Conservation (phyloP, 2,888 invertebrate genomes). For the Epinotia ramella region DNA sequence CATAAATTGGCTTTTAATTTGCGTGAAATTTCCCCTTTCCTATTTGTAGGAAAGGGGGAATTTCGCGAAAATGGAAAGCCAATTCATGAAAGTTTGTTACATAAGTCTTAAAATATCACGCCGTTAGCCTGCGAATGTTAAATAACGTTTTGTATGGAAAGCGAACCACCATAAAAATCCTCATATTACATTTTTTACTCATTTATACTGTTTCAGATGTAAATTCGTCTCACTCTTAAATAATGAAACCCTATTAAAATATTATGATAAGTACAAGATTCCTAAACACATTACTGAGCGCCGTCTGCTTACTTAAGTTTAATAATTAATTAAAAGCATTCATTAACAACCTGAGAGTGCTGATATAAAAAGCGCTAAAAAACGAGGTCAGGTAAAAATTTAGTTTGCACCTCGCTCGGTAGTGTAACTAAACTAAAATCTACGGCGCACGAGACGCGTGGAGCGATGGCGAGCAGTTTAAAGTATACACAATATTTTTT, state of each 20-base stretch:
- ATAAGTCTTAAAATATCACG: too few relatives aligned
- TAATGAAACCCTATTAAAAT: constrained; percentile 27
- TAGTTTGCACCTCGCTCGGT: constrained; percentile 36
- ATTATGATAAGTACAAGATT: constrained; percentile 29
- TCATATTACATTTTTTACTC: too few relatives aligned
- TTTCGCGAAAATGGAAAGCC: too few relatives aligned
- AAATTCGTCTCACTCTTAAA: neutral
- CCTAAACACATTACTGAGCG: constrained; percentile 11
- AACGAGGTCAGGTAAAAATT: constrained; percentile 26
- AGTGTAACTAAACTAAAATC: constrained; percentile 37
- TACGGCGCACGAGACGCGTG: constrained; percentile 1
- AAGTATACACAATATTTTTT: neutral
- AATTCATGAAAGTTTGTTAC: too few relatives aligned
- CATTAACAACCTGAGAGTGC: constrained; percentile 32
- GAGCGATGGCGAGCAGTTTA: constrained; percentile 21
- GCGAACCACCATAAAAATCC: too few relatives aligned
- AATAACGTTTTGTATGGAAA: too few relatives aligned
- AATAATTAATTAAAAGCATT: constrained; percentile 42
- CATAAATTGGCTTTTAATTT: too few relatives aligned
- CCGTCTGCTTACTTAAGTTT: constrained; percentile 36
- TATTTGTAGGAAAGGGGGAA: too few relatives aligned
- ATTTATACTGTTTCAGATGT: neutral
- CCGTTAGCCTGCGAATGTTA: too few relatives aligned
- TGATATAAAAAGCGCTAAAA: constrained; percentile 32
- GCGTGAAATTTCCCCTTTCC: too few relatives aligned